phyloP scores from a whole-genome alignment of 2,888 invertebrate genomes.

The Parapristionchus giblindavisi region DNA sequence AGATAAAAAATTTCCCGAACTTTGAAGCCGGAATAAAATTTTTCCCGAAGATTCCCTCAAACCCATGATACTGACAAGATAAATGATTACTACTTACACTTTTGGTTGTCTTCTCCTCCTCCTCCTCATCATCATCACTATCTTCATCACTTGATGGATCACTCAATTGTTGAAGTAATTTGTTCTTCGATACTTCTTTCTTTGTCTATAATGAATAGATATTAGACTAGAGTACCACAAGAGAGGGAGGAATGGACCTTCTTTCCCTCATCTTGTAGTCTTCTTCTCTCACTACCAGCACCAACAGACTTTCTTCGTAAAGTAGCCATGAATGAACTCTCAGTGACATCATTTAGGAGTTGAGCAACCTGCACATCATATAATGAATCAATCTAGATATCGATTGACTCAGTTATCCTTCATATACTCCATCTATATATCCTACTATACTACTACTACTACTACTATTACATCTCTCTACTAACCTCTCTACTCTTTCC shows the following conservation, averaged over 20 bases:
- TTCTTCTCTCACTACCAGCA: slow-evolving; percentile 8
- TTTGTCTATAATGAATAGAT: background rate
- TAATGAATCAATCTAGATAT: background rate
- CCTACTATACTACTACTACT: too few species aligned
- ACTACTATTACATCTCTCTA: too few species aligned
- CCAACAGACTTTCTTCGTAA: background rate
- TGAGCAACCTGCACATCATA: slow-evolving; percentile 20
- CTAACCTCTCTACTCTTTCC: background rate
- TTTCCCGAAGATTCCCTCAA: too few species aligned
- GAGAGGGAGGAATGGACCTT: slow-evolving; percentile 1
- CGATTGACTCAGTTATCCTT: background rate
- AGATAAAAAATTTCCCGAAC: too few species aligned
- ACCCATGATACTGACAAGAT: too few species aligned
- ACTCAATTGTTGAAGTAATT: slow-evolving; percentile 21
- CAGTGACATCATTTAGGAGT: slow-evolving; percentile 25
- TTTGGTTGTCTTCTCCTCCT: background rate
- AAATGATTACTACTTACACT: too few species aligned
- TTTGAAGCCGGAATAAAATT: too few species aligned
- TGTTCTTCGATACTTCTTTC: slow-evolving; percentile 15
- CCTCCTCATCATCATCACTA: background rate
- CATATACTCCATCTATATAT: too few species aligned
- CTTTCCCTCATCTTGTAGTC: background rate
- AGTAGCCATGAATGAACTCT: slow-evolving; percentile 26
- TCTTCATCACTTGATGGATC: slow-evolving; percentile 24
- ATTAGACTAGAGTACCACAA: too few species aligned